These are phyloP conservation scores for Syrmaticus mikado DNA, from an alignment of 2,113 vertebrate species.

Conservation along the genomic window DNA sequence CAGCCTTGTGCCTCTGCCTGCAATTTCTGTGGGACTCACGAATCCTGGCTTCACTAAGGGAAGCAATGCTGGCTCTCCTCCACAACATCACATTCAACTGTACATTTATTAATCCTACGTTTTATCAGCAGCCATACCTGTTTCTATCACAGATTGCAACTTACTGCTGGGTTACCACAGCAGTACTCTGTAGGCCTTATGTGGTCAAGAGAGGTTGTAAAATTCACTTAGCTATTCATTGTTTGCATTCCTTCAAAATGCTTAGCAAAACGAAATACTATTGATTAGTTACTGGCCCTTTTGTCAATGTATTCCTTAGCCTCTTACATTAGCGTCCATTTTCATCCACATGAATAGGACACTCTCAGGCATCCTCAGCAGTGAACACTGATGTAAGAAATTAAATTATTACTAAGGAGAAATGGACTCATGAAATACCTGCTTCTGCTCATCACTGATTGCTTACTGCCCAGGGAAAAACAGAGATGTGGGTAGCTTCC, in stretches of 20 bases:
- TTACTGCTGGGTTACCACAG: not conserved
- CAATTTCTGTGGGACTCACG: not conserved
- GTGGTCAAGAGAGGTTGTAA: not conserved
- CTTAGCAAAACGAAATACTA: not conserved
- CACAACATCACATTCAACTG: not conserved
- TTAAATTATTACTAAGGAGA: not conserved
- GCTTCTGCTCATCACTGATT: not conserved
- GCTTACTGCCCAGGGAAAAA: not conserved
- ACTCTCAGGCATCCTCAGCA: not conserved
- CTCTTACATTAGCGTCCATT: not conserved
- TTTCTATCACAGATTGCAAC: not conserved
- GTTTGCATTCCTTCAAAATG: not conserved
- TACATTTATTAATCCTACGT: not conserved
- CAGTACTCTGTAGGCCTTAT: not conserved
- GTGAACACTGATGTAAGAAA: not conserved
- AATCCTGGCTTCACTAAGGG: not conserved
- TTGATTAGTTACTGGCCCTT: not conserved
- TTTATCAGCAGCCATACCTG: not conserved
- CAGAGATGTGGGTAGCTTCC: not conserved
- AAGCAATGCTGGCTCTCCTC: not conserved
- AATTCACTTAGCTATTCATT: not conserved
- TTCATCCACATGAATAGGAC: not conserved
- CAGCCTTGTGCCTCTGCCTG: accelerated
- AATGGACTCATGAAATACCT: not conserved
- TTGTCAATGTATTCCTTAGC: not conserved